phyloP scores from a whole-genome alignment of 2,113 vertebrate species.

The Sterna hirundo region DNA sequence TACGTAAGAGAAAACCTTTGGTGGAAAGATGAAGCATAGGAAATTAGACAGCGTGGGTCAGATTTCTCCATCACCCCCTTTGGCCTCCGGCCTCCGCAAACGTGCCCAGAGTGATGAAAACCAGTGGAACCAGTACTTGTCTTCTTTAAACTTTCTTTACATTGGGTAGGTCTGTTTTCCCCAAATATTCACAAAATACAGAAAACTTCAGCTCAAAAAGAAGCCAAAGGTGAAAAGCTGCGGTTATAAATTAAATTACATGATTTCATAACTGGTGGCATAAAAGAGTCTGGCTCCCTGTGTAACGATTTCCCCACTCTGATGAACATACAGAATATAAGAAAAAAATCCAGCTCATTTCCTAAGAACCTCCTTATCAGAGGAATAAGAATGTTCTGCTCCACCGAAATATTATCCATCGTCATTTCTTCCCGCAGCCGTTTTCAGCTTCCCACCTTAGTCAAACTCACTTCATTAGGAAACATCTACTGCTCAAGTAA shows the following conservation, averaged over 20 bases:
- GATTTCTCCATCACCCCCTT: neutral
- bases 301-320: neutral
- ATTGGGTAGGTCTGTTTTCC: neutral
- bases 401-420: constrained; percentile 6
- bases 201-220: neutral
- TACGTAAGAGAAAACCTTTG: neutral
- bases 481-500: constrained; percentile 38
- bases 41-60: neutral
- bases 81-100: neutral
- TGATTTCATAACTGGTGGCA: neutral
- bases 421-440: neutral
- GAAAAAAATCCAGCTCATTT: neutral
- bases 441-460: constrained; percentile 49
- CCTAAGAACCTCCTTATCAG: constrained; percentile 53
- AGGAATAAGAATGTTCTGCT: constrained; percentile 36
- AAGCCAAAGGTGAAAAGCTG: neutral
- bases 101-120: neutral
- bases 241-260: constrained; percentile 24
- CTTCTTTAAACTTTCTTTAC: neutral
- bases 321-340: neutral
- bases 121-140: neutral
- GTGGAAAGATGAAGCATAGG: neutral
- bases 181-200: neutral
- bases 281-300: neutral
- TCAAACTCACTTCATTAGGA: constrained; percentile 51